These are phyloP conservation scores for Amphipyra tragopoginis DNA, from an alignment of 2,888 invertebrate species.

Conservation along the genomic window DNA sequence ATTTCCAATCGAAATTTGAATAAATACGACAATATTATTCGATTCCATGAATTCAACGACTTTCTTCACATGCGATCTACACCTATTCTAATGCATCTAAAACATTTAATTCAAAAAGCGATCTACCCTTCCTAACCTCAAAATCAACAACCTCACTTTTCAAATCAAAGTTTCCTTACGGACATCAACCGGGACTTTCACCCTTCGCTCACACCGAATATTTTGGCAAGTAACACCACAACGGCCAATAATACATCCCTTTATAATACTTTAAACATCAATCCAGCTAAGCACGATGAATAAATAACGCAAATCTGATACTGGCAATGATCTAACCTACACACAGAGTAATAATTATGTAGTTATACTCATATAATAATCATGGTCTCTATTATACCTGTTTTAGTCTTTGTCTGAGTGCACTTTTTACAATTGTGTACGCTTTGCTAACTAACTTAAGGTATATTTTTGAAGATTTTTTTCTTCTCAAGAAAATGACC, in stretches of 20 bases:
- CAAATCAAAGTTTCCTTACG: constrained; percentile 30
- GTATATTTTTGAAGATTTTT: constrained; percentile 12
- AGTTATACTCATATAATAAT: constrained; percentile 68
- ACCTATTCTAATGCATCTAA: constrained; percentile 51
- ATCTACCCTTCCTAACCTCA: constrained; percentile 32
- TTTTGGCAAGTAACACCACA: constrained; percentile 78
- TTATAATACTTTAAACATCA: constrained; percentile 64
- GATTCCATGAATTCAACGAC: constrained; percentile 14
- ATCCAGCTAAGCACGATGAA: constrained; percentile 81
- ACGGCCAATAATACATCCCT: constrained; percentile 50
- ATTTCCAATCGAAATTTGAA: constrained; percentile 38
- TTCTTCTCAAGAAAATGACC: background rate
- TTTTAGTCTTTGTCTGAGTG: constrained; percentile 68
- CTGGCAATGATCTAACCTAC: constrained; percentile 78
- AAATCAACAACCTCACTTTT: constrained; percentile 26
- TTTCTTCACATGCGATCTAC: constrained; percentile 39
- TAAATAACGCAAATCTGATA: constrained; percentile 64
- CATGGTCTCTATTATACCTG: constrained; percentile 82
- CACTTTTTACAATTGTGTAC: constrained; percentile 53
- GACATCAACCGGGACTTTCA: constrained; percentile 12
- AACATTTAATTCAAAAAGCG: constrained; percentile 56
- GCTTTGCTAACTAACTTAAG: constrained; percentile 14
- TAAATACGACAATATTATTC: constrained; percentile 8
- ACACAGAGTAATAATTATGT: constrained; percentile 72
- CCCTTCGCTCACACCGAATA: constrained; percentile 79